Percentiles rank a stretch among this genome's conserved stretches.
Conservation (phyloP, 2,797 vertebrate species). For the Phylloscopus collybita region DNA sequence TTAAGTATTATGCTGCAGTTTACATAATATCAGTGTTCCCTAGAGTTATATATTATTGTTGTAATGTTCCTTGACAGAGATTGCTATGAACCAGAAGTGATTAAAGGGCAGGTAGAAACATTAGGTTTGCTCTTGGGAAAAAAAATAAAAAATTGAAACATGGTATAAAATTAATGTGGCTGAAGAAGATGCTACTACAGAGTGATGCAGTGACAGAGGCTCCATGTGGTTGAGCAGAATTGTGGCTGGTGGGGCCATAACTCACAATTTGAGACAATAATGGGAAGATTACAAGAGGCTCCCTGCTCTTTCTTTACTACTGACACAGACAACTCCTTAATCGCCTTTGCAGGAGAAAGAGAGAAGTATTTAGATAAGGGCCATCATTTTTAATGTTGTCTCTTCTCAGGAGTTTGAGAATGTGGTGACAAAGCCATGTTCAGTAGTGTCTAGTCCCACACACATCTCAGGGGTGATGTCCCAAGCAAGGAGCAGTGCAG, state of each 20-base stretch:
- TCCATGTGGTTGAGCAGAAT: not conserved
- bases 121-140: slow-evolving; percentile 1
- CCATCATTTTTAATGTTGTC: not conserved
- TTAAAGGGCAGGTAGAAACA: slow-evolving; percentile 50
- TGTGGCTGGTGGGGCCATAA: not conserved
- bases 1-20: slow-evolving; percentile 62
- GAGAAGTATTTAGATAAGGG: not conserved
- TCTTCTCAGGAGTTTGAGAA: not conserved
- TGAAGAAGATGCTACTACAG: not conserved
- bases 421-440: not conserved
- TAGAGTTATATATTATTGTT: slow-evolving; percentile 37
- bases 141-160: not conserved
- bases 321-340: not conserved
- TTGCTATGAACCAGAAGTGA: slow-evolving; percentile 25
- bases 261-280: not conserved
- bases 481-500: not conserved
- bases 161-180: not conserved
- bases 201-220: not conserved
- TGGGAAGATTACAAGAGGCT: not conserved
- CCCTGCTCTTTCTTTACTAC: not conserved
- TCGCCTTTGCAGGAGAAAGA: not conserved
- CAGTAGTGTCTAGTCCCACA: not conserved
- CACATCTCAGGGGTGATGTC: not conserved
- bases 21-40: slow-evolving; percentile 60
- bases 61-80: slow-evolving; percentile 51